Conservation (phyloP, 2,797 vertebrate species). For the Cyprinella venusta region DNA sequence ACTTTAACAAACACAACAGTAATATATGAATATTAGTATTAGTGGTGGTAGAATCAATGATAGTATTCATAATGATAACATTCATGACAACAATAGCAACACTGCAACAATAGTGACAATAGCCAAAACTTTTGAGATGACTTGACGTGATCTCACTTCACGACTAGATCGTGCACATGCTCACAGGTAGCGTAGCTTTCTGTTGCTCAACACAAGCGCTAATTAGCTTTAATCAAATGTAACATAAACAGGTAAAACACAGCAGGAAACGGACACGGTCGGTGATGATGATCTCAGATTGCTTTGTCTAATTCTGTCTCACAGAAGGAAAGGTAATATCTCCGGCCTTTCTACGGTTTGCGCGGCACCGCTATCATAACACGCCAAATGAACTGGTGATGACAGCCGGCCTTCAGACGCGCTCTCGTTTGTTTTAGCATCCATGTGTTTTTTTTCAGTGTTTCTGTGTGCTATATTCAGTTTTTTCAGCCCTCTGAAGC, state of each 20-base stretch:
- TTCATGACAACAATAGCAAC: too few species aligned
- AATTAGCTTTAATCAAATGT: constrained; percentile 6
- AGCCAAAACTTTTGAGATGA: neutral
- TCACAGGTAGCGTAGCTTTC: neutral
- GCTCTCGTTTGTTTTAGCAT: neutral
- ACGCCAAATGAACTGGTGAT: constrained; percentile 39
- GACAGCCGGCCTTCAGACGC: constrained; percentile 15
- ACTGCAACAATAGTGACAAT: too few species aligned
- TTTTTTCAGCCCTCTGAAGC: constrained; percentile 1
- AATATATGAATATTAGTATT: too few species aligned
- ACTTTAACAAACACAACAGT: too few species aligned
- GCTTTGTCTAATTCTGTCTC: neutral
- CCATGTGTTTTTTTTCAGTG: neutral
- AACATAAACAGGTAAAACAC: constrained; percentile 30
- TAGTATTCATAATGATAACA: too few species aligned
- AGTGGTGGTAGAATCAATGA: too few species aligned
- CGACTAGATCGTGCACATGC: neutral
- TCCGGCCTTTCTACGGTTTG: constrained; percentile 7
- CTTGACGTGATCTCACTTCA: neutral
- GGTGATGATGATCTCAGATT: constrained; percentile 2
- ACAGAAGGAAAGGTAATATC: constrained; percentile 41
- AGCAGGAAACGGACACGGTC: constrained; percentile 1
- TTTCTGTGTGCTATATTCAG: neutral
- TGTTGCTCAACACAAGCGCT: constrained; percentile 29
- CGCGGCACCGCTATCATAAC: neutral